These are phyloP conservation scores for Callinectes sapidus DNA, from an alignment of 2,888 invertebrate genomes.

Conservation along the genomic window DNA sequence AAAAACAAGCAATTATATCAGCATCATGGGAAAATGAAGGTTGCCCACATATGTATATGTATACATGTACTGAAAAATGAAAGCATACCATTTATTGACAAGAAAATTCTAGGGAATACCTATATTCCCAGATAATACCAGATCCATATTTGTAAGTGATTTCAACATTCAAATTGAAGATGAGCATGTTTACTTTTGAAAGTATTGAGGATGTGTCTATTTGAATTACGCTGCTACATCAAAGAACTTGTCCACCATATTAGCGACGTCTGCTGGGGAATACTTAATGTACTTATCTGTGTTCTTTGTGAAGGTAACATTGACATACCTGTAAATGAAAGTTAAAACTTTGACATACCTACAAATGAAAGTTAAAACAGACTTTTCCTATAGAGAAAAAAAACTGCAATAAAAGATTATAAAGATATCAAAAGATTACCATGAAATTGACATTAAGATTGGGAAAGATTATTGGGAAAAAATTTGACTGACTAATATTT, in stretches of 20 bases:
- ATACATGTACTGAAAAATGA: too few relatives aligned
- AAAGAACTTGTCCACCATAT: constrained; percentile 91
- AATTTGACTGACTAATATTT: not conserved
- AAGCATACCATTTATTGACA: too few relatives aligned
- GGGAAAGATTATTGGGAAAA: not conserved
- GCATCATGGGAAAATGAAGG: too few relatives aligned
- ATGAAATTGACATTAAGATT: too few relatives aligned
- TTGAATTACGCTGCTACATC: constrained; percentile 85
- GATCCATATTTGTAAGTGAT: not conserved
- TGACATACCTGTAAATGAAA: constrained; percentile 87
- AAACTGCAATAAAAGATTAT: too few relatives aligned
- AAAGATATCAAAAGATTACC: too few relatives aligned
- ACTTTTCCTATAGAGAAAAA: too few relatives aligned
- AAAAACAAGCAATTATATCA: too few relatives aligned
- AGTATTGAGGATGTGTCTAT: too few relatives aligned
- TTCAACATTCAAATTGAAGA: not conserved
- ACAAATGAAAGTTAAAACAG: constrained; percentile 73
- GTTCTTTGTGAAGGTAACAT: constrained; percentile 92
- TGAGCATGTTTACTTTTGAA: not conserved
- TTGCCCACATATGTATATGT: too few relatives aligned
- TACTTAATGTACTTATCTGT: constrained; percentile 95
- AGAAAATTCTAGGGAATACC: too few relatives aligned
- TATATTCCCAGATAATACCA: too few relatives aligned
- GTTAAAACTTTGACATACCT: constrained; percentile 85
- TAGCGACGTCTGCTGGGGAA: constrained; percentile 88